Base-by-base conservation (phyloP, 2,888 invertebrate species). In the Boloria euphrosyne region DNA sequence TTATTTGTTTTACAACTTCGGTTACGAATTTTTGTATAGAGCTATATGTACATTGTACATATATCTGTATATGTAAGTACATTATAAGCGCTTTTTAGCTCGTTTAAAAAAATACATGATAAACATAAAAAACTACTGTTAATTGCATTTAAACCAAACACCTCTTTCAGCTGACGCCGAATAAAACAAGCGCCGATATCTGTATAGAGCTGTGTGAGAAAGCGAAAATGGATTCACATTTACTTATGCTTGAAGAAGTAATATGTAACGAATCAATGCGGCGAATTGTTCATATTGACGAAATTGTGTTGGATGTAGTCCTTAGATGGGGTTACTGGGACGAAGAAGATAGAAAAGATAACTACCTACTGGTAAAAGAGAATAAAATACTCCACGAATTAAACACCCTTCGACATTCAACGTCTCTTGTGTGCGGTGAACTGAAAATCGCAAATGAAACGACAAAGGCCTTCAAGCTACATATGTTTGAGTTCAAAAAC, bases 321-420 rank as follows among this genome's bases (percentile, higher is more conserved):
- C 89, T 96, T 0, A 93, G 96, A 61, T 98, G 98, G 98, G 95
- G 97, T 1, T 96, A 96, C 78, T 98, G 98, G 98, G 95, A 96
- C 60, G 95, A 96, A 67, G 94, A 94, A n/a, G 97, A 97, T 83
- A 93, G 97, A 46, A 96, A 96, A 80, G 95, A 96, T 75, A 98
- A 97, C 81, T 95, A 95, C 80, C 90, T 98, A 49, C 90, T 96
- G 17, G 89, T 98, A 13, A 94, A 91, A 51, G 91, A 93, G 1
- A 92, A 93, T 66, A 87, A 87, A 77, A 86, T 79, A 69, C 84
- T 83, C 75, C 93, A 81, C 78, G 94, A 84, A 74, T 80, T 94
- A 69, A 90, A 93, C 1, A 86, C 89, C 0, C 72, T 93, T 17
- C 92, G 94, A 88, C 93, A 93, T 60, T 89, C 94, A 70, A 93